A percentile compares a stretch with the other conserved stretches of the same genome.
phyloP scores from a whole-genome alignment of 2,888 invertebrate species.

The Drosophila stalkeri region DNA sequence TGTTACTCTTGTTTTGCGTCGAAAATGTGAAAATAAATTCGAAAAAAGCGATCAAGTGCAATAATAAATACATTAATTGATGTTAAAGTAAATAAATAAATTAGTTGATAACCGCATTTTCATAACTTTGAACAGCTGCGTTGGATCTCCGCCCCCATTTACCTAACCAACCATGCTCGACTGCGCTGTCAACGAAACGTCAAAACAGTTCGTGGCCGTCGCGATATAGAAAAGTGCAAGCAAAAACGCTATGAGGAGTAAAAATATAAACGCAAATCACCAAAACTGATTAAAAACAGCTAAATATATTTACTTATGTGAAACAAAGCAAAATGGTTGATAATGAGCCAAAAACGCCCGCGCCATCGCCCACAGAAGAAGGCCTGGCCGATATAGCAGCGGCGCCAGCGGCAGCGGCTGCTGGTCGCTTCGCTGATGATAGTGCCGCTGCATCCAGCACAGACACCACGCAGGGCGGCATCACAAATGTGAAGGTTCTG shows the following conservation, averaged over 20 bases:
- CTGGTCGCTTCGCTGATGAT: slow-evolving; percentile 32
- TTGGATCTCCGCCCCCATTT: background rate
- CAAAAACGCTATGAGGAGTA: slow-evolving; percentile 51
- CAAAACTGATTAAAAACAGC: slow-evolving; percentile 30
- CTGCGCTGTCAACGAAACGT: slow-evolving; percentile 70
- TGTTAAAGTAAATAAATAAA: background rate
- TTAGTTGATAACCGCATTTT: slow-evolving; percentile 2
- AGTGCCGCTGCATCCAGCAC: slow-evolving; percentile 41
- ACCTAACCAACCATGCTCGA: background rate
- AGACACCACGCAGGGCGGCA: slow-evolving; percentile 25
- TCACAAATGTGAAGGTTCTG: slow-evolving; percentile 88
- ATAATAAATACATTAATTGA: slow-evolving; percentile 1
- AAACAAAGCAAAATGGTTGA: slow-evolving; percentile 66
- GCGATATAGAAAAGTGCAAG: slow-evolving; percentile 48
- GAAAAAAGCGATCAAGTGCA: background rate
- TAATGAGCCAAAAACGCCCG: slow-evolving; percentile 71
- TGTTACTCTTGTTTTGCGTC: slow-evolving; percentile 15
- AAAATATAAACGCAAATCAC: slow-evolving; percentile 30
- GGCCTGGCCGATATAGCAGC: slow-evolving; percentile 52
- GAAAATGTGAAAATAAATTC: background rate
- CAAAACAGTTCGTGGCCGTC: slow-evolving; percentile 66
- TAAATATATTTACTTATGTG: slow-evolving; percentile 50
- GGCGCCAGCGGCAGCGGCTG: slow-evolving; percentile 26
- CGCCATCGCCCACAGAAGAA: slow-evolving; percentile 80
- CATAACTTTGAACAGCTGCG: slow-evolving; percentile 22